Evolutionary conservation across 2,113 vertebrate genomes (phyloP).

Genomic region (Syrrhaptes paradoxus): DNA sequence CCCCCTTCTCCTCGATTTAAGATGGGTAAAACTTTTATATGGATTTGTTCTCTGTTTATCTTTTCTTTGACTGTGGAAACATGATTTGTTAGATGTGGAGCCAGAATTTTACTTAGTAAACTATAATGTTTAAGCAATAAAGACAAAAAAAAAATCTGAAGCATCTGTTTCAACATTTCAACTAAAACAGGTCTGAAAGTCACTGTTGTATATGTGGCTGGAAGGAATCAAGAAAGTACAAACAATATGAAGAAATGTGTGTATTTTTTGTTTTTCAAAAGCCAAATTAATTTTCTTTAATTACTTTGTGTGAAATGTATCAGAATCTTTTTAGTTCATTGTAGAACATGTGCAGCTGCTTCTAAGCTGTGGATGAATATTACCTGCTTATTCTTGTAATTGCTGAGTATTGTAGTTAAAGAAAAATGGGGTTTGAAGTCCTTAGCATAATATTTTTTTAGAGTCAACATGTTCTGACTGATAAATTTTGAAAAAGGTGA

Average conservation of each 20-base stretch:
- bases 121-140: background rate
- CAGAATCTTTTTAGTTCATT: background rate
- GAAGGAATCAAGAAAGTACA: background rate
- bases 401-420: background rate
- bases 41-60: background rate
- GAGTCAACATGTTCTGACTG: constrained; percentile 29
- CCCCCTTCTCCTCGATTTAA: background rate
- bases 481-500: background rate
- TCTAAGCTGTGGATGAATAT: background rate
- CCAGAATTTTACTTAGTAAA: background rate
- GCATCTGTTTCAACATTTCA: background rate
- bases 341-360: background rate
- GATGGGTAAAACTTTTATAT: background rate
- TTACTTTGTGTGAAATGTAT: background rate
- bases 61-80: background rate
- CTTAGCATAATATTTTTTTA: background rate
- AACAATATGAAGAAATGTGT: background rate
- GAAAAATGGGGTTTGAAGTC: background rate
- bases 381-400: constrained; percentile 5
- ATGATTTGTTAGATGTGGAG: background rate
- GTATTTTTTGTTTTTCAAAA: background rate
- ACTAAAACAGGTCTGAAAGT: background rate
- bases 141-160: background rate
- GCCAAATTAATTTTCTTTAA: background rate
- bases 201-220: background rate